Evolutionary conservation across 2,797 vertebrate species (phyloP), one percentile per base, ranked within the genome.

Genomic region (Lutjanus argentimaculatus): DNA sequence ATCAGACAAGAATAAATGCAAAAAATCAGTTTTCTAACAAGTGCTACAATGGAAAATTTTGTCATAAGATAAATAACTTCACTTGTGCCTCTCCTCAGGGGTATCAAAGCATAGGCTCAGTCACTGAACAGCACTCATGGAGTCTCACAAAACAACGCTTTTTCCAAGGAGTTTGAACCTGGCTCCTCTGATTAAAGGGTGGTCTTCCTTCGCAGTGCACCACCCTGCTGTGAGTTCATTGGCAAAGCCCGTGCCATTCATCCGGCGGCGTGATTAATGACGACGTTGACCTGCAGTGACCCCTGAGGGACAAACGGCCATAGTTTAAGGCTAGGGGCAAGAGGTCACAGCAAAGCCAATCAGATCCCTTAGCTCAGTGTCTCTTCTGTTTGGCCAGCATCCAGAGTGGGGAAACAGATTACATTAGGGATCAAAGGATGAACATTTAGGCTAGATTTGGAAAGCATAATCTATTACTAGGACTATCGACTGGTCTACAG

Each of bases 321-420:
- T 42, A 84, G 73, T 75, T 76, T 57, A 86, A 85, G 69, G 25
- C 67, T 15, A 22, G 49, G 46, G 75, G 75, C 78, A 46, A 67
- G 76, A 91, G 89, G 88, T 92, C 85, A 86, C 17, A 22, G 75
- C 64, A 87, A 80, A 89, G 78, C 85, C 89, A 84, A 85, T 89
- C 80, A 80, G 79, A 75, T 73, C 55, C 67, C 61, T 81, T 63
- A 61, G 74, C 75, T 83, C 71, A 75, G 55, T 83, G 58, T 79
- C 63, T 81, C 25, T 65, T 79, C 42, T 42, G 14, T 75, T 73
- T 75, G 77, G 62, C 63, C 45, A 43, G 36, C 55, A 61, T 71
- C 67, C 79, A 75, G 69, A 70, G 57, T 68, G 14, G 63, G 56
- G 52, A 59, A 86, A 74, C 63, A 65, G 76, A 89, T 92, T 87